Evolutionary conservation across 1,140 invertebrate genomes (phyloP).

Genomic region (Drosophila tani): DNA sequence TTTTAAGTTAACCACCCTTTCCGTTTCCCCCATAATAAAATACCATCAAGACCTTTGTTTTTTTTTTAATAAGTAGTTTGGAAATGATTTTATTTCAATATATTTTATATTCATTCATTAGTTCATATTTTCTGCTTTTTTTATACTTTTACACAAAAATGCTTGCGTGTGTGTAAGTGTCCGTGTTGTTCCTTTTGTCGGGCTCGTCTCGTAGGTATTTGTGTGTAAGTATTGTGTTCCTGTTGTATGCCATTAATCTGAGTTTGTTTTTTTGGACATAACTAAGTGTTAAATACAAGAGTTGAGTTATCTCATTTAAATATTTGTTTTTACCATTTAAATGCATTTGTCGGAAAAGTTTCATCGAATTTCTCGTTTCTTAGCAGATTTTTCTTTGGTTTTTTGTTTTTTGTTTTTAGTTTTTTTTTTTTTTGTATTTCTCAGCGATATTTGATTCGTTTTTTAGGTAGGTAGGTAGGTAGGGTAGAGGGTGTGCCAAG

Average conservation of each 20-base stretch:
- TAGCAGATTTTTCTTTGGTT: slow-evolving; percentile 28
- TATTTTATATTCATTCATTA: slow-evolving; percentile 80
- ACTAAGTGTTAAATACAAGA: slow-evolving; percentile 73
- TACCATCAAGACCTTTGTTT: background rate
- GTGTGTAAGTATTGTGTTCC: slow-evolving; percentile 21
- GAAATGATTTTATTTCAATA: slow-evolving; percentile 82
- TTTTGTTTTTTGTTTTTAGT: slow-evolving; percentile 10
- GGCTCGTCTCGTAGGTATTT: slow-evolving; percentile 21
- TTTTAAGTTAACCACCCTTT: background rate
- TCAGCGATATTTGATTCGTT: slow-evolving; percentile 33
- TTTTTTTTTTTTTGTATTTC: slow-evolving; percentile 1
- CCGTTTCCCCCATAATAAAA: slow-evolving; percentile 2
- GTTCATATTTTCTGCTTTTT: slow-evolving; percentile 71
- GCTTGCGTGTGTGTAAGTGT: slow-evolving; percentile 40
- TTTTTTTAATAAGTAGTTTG: slow-evolving; percentile 71
- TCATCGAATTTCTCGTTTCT: slow-evolving; percentile 45
- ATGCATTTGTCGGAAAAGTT: slow-evolving; percentile 79
- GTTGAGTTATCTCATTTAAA: slow-evolving; percentile 67
- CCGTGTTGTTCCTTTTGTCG: slow-evolving; percentile 23
- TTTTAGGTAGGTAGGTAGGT: slow-evolving; percentile 8
- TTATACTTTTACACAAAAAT: slow-evolving; percentile 78
- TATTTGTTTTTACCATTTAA: slow-evolving; percentile 72
- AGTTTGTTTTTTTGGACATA: slow-evolving; percentile 48
- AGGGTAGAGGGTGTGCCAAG: slow-evolving; percentile 33
- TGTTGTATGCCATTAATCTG: slow-evolving; percentile 34